Evolutionary conservation across 2,888 invertebrate species (phyloP), one percentile per base, ranked within the genome.

Genomic region (Campoletis raptor): DNA sequence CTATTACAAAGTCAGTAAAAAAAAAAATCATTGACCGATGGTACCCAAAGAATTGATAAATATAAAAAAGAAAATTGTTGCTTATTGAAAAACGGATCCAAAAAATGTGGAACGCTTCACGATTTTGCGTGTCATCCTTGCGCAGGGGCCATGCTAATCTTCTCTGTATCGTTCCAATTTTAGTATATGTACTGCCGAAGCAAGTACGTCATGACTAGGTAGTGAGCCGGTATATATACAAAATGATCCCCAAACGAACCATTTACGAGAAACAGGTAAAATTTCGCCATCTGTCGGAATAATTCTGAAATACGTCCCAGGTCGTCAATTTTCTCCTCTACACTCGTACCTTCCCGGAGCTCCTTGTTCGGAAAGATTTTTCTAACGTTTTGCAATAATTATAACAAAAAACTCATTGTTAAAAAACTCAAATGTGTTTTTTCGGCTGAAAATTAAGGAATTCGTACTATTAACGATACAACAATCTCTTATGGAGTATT

Each of bases 111-210:
- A 96, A 97, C 97, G 97, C 97, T 97, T 97, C 97, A 97, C 97
- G 97, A 97, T 97, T 97, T 97, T 97, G 97, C 97, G 97, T 97
- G 97, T 97, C 97, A 97, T 97, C 97, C 97, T 97, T 97, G 97
- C 97, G 97, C 97, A 97, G 97, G 97, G 97, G 97, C 97, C 97
- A 97, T 97, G 97, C 97, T 97, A 97, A 97, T 97, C 97, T 97
- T 97, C 97, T 97, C 97, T 97, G 97, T 97, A 97, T 97, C 97
- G 97, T 97, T 97, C 97, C 97, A 97, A 97, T 97, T 97, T 97
- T 97, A 97, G 97, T 96, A 96, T 96, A 96, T 96, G 96, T 96
- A 96, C 96, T 96, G 96, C 96, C 96, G 96, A 96, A 96, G 96
- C 96, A 96, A 96, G 96, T 96, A 96, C 96, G 91, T 15, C 0